Evolutionary conservation across 37 sponge, comb jelly and placozoan genomes (phyloP), one percentile per base, ranked within the genome.

Genomic region (Petrosia ficiformis): DNA sequence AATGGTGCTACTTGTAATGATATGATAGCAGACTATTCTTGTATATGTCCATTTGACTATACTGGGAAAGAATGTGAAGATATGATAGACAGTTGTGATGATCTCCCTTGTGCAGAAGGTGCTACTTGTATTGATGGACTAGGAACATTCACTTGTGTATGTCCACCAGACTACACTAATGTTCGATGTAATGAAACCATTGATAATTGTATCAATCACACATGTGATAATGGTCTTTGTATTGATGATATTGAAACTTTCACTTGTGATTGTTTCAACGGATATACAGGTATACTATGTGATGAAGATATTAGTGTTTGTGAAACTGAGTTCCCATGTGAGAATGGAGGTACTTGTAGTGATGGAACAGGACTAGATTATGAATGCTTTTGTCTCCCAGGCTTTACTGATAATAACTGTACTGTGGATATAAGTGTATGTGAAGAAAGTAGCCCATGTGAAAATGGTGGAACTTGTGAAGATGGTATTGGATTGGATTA

Each of bases 281-380:
- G 71, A 1, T 85, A 59, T 37, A 37, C 61, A 0, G 86, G 91
- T 29, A 40, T 34, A 0, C 24, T 28, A 0, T 89, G 89, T 69
- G 71, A 73, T 32, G 61, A 29, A 2, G 34, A 58, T 43, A 29
- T 80, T 0, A 58, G 41, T 28, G 77, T 82, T 28, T 90, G 91
- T 63, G 4, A 4, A 0, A 5, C 22, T 26, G 14, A 8, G 26
- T 24, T 5, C 28, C 82, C 86, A 16, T 93, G 93, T 61, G 52
- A 21, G 10, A 85, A 89, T 80, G 73, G 68, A 26, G 89, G 75
- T 28, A 77, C 78, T 1, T 89, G 90, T 75, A 3, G 26, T 48
- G 77, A 89, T 40, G 73, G 74, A 25, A 34, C 39, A 19, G 72
- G 68, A 2, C 4, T 1, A 34, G 16, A 28, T 6, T 87, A 39